Percentiles rank a stretch among this genome's conserved stretches.
Evolutionary conservation across 2,888 invertebrate genomes (phyloP).

Genomic region (Orgyia antiqua): DNA sequence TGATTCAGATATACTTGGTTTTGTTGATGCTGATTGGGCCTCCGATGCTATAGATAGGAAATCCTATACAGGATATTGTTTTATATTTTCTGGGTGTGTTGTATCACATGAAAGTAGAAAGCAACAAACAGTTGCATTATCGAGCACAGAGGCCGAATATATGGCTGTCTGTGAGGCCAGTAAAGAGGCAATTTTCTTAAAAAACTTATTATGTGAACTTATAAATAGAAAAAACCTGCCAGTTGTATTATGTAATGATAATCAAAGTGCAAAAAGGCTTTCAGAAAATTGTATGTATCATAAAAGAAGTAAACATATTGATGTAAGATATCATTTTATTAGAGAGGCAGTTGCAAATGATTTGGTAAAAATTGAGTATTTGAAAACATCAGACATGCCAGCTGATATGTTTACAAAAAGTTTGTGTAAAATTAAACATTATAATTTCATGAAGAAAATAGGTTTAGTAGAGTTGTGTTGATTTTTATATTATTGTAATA

Average conservation of each 20-base stretch:
- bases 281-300: background rate
- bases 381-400: background rate
- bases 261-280: constrained; percentile 2
- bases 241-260: background rate
- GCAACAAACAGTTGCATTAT: background rate
- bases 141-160: constrained; percentile 1
- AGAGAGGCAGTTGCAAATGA: background rate
- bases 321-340: background rate
- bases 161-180: background rate
- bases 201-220: background rate
- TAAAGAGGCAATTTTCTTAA: background rate
- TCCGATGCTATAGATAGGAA: background rate
- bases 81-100: background rate
- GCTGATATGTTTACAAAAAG: background rate
- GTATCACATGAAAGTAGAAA: constrained; percentile 1
- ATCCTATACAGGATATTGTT: constrained; percentile 1
- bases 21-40: background rate
- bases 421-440: background rate
- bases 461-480: background rate
- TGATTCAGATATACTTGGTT: background rate
- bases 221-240: background rate
- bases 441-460: background rate
- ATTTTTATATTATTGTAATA: too few species aligned
- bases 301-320: background rate
- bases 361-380: background rate